phyloP scores from a whole-genome alignment of 2,888 invertebrate species.

The Byasa hedistus region DNA sequence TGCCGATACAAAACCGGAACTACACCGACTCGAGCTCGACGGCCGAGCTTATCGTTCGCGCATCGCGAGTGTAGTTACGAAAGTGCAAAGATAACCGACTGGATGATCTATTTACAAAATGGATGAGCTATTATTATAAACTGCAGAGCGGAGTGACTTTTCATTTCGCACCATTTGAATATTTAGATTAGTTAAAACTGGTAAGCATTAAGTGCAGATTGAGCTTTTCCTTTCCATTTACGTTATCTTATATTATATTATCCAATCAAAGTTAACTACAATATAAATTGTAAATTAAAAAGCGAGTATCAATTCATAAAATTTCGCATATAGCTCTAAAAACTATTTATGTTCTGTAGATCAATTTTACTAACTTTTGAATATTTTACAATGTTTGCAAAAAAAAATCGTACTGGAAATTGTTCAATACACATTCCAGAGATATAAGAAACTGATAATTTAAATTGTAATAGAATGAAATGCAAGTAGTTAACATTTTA shows the following conservation, averaged over 20 bases:
- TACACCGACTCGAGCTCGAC: conserved; percentile 48
- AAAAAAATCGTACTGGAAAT: not conserved
- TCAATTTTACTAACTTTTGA: not conserved
- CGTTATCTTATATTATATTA: not conserved
- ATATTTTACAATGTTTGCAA: not conserved
- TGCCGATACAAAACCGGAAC: conserved; percentile 42
- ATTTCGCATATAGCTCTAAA: not conserved
- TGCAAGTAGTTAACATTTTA: too few relatives aligned
- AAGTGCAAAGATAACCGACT: conserved; percentile 23
- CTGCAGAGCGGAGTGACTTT: conserved; percentile 17
- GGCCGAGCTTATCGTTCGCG: conserved; percentile 38
- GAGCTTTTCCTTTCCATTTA: not conserved
- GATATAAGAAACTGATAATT: too few relatives aligned
- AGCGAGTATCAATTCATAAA: not conserved
- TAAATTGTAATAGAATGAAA: too few relatives aligned
- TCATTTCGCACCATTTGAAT: conserved; percentile 1
- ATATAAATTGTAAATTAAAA: not conserved
- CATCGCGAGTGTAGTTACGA: conserved; percentile 27
- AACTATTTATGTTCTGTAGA: not conserved
- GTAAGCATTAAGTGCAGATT: conserved; percentile 15
- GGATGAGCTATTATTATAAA: conserved; percentile 14
- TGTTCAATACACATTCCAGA: too few relatives aligned
- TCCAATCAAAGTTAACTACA: not conserved
- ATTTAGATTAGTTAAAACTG: conserved; percentile 16
- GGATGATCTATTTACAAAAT: conserved; percentile 25